A percentile compares a stretch with the other conserved stretches of the same genome.
phyloP scores from a whole-genome alignment of 2,888 invertebrate species.

The Drosophila fungiperda region DNA sequence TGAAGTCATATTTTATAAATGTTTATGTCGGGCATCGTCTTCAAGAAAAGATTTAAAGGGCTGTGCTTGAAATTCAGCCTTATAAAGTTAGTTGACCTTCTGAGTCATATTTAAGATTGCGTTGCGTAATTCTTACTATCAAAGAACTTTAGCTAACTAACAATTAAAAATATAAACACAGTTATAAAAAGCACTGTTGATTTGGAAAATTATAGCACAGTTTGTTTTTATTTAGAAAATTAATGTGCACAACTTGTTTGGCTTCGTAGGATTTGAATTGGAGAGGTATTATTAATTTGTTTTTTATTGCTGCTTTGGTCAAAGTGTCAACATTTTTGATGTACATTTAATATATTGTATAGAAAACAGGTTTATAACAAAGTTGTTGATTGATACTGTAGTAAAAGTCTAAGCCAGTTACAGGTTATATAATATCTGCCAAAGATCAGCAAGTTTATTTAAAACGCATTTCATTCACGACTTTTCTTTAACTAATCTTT shows the following conservation, averaged over 20 bases:
- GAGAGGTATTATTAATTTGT: background rate
- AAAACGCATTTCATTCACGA: conserved; percentile 35
- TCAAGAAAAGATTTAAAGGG: too few relatives aligned
- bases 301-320: background rate
- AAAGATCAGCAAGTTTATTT: conserved; percentile 3
- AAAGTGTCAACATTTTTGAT: background rate
- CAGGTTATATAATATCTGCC: conserved; percentile 6
- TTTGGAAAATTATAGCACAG: background rate
- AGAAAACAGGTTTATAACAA: background rate
- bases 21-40: background rate
- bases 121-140: too few relatives aligned
- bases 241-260: background rate
- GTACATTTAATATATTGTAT: background rate
- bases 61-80: background rate
- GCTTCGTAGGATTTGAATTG: background rate
- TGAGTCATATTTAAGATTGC: background rate
- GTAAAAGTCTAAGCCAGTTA: background rate
- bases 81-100: background rate
- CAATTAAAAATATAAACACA: background rate
- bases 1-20: background rate
- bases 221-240: background rate
- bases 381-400: background rate
- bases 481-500: background rate
- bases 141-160: background rate
- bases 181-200: background rate